These are phyloP conservation scores for Helicoverpa armigera DNA, from an alignment of 1,140 invertebrate species.

Conservation along the genomic window DNA sequence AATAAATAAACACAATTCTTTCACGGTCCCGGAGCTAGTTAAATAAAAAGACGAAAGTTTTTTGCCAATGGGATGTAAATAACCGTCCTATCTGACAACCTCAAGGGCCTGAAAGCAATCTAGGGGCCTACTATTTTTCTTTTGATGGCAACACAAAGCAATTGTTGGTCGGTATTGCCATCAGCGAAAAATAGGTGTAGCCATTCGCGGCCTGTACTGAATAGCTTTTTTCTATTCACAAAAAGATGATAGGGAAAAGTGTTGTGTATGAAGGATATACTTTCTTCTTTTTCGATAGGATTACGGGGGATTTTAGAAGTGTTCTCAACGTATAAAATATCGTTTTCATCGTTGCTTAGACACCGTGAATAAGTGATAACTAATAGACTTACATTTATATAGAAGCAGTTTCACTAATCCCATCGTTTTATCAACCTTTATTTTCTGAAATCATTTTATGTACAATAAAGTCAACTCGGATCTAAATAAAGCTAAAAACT, in stretches of 20 bases:
- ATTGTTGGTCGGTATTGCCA: constrained; percentile 68
- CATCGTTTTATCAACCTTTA: no score
- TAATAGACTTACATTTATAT: no score
- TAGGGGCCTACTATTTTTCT: constrained; percentile 64
- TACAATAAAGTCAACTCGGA: no score
- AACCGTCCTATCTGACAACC: constrained; percentile 61
- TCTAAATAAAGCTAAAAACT: background rate
- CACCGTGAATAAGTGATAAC: no score
- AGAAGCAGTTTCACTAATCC: no score
- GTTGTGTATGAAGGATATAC: constrained; percentile 22
- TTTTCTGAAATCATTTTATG: no score
- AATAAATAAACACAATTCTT: constrained; percentile 48
- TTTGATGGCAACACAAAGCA: constrained; percentile 70
- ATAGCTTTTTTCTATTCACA: constrained; percentile 53
- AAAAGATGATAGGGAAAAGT: constrained; percentile 16
- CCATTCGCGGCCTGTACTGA: constrained; percentile 47
- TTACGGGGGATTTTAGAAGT: background rate
- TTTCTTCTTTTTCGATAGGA: background rate
- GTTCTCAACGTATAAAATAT: background rate
- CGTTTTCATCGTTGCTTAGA: no score
- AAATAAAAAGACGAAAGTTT: constrained; percentile 59
- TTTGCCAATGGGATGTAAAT: constrained; percentile 67
- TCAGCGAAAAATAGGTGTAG: constrained; percentile 59
- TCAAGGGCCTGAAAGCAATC: constrained; percentile 69
- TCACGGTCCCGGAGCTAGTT: constrained; percentile 44